phyloP scores from a whole-genome alignment of 2,113 vertebrate species.

The Aleadryas rufinucha region DNA sequence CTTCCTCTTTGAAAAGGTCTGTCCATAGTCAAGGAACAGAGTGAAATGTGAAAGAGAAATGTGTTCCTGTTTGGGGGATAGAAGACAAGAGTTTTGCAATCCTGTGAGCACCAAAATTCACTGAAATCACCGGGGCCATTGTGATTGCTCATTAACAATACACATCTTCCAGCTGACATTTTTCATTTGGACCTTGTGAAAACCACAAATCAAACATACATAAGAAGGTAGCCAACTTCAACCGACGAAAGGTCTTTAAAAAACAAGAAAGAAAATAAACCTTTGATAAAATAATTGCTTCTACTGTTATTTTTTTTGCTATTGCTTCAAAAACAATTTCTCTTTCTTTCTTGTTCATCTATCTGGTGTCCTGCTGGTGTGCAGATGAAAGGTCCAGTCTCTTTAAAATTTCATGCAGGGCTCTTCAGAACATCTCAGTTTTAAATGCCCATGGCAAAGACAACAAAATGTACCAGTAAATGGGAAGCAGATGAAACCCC shows the following conservation, averaged over 20 bases:
- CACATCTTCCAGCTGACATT: constrained; percentile 55
- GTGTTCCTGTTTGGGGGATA: background rate
- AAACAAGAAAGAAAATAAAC: constrained; percentile 66
- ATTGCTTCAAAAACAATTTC: constrained; percentile 73
- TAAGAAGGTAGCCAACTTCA: constrained; percentile 60
- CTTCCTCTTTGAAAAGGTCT: constrained; percentile 12
- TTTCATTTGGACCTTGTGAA: constrained; percentile 54
- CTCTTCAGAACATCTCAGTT: constrained; percentile 71
- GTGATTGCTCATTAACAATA: constrained; percentile 65
- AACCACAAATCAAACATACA: constrained; percentile 64
- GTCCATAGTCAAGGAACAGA: background rate
- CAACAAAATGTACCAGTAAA: constrained; percentile 75
- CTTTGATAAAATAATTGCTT: constrained; percentile 80
- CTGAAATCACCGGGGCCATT: constrained; percentile 37
- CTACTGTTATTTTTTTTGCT: constrained; percentile 74
- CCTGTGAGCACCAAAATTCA: constrained; percentile 31
- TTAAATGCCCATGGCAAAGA: constrained; percentile 76
- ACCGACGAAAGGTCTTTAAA: constrained; percentile 55
- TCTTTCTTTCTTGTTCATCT: constrained; percentile 70
- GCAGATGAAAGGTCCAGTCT: constrained; percentile 76
- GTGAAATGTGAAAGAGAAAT: constrained; percentile 2
- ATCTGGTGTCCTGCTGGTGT: constrained; percentile 68
- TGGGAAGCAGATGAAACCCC: constrained; percentile 67
- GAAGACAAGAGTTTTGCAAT: background rate
- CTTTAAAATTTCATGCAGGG: constrained; percentile 81